A percentile compares a stretch with the other conserved stretches of the same genome.
phyloP scores from a whole-genome alignment of 2,888 invertebrate genomes.

The Lasioglossum oenotherae region DNA sequence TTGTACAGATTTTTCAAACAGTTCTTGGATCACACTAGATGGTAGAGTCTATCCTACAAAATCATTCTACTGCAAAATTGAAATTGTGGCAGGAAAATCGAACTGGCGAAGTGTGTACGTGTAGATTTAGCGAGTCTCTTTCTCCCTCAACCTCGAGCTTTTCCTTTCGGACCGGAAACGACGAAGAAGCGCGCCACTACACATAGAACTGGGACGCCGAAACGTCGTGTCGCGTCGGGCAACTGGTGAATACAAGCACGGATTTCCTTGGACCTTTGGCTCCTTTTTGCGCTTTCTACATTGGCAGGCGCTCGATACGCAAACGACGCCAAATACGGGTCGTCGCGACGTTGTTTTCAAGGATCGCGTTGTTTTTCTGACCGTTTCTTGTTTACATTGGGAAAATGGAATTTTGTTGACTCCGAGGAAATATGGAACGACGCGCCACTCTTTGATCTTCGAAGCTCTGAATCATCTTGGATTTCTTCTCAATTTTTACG shows the following conservation, averaged over 20 bases:
- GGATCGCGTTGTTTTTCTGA: neutral
- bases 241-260: neutral
- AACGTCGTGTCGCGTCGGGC: constrained; percentile 3
- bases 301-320: neutral
- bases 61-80: neutral
- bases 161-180: constrained; percentile 30
- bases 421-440: neutral
- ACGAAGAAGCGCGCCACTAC: constrained; percentile 20
- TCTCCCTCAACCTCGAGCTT: neutral
- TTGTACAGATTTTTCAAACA: no score
- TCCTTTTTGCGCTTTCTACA: constrained; percentile 1
- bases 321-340: constrained; percentile 18
- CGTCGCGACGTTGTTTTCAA: constrained; percentile 18
- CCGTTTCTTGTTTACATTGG: neutral
- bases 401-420: neutral
- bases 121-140: neutral
- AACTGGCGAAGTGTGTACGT: neutral
- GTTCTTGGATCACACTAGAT: no score
- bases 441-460: neutral
- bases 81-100: constrained; percentile 21
- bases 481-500: neutral
- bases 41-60: no score
- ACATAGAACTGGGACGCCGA: constrained; percentile 23
- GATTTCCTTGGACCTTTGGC: neutral
- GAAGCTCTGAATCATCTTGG: neutral